These are phyloP conservation scores for Sprattus sprattus DNA, from an alignment of 2,113 vertebrate species.

Conservation along the genomic window DNA sequence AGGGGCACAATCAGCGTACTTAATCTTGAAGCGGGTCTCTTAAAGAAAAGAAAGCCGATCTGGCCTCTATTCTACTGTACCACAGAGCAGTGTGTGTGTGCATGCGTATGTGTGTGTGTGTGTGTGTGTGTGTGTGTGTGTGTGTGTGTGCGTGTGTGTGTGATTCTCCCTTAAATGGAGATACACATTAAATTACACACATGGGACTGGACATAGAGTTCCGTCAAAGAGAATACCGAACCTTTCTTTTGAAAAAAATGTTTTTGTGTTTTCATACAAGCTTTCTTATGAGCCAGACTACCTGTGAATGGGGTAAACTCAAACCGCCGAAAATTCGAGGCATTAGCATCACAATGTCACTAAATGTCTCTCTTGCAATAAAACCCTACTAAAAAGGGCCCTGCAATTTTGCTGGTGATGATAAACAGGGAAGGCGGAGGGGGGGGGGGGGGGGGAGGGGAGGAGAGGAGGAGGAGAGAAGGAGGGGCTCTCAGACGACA, in stretches of 20 bases:
- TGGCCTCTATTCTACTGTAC: constrained; percentile 73
- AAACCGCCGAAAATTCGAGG: constrained; percentile 62
- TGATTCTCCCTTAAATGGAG: constrained; percentile 72
- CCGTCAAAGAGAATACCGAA: constrained; percentile 17
- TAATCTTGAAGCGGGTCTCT: constrained; percentile 78
- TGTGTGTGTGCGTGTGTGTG: constrained; percentile 54
- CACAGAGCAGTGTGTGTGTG: constrained; percentile 53
- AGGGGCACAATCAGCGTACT: constrained; percentile 78
- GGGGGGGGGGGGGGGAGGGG: not conserved
- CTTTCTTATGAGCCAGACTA: constrained; percentile 52
- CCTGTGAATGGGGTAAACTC: constrained; percentile 61
- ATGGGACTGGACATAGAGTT: constrained; percentile 52
- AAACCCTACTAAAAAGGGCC: constrained; percentile 63
- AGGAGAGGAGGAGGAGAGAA: not conserved
- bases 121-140: not conserved
- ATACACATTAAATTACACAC: constrained; percentile 73
- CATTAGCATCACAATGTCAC: constrained; percentile 66
- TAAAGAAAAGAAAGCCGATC: constrained; percentile 80
- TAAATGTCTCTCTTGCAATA: constrained; percentile 64
- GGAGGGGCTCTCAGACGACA: constrained; percentile 48
- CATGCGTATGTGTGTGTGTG: not conserved
- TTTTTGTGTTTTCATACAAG: constrained; percentile 60
- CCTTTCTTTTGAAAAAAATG: constrained; percentile 61
- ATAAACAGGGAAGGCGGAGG: constrained; percentile 52
- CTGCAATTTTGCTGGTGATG: constrained; percentile 68